A percentile compares a stretch with the other conserved stretches of the same genome.
Conservation (phyloP, 2,888 invertebrate genomes). For the Lucinisca nassula region DNA sequence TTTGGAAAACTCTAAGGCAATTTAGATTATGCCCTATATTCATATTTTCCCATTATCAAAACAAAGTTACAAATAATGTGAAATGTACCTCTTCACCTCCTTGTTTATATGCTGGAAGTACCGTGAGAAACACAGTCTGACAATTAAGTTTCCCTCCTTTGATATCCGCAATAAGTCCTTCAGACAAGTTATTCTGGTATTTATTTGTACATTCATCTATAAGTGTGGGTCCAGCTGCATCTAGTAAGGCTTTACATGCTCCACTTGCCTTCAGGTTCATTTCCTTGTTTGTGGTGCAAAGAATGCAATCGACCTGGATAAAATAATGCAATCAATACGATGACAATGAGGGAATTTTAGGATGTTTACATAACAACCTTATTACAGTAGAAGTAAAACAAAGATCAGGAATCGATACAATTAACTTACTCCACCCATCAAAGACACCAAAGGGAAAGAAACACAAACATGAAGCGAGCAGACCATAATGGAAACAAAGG, state of each 20-base stretch:
- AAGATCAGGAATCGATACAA: too few species aligned
- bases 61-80: too few species aligned
- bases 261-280: conserved; percentile 56
- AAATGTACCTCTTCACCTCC: conserved; percentile 7
- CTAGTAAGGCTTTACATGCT: conserved; percentile 52
- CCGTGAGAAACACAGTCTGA: conserved; percentile 50
- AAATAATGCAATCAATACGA: neutral
- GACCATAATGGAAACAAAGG: too few species aligned
- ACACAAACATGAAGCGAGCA: too few species aligned
- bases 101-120: conserved; percentile 35
- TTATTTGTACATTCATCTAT: conserved; percentile 48
- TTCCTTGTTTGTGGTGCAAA: conserved; percentile 47
- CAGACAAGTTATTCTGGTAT: conserved; percentile 36
- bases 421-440: too few species aligned
- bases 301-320: conserved; percentile 52
- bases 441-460: too few species aligned
- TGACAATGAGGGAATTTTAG: too few species aligned
- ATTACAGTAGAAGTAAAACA: too few species aligned
- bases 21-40: too few species aligned
- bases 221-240: conserved; percentile 42
- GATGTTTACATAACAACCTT: too few species aligned
- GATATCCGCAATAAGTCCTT: conserved; percentile 53
- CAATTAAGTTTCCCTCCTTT: conserved; percentile 40
- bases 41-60: too few species aligned
- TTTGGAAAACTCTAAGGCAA: too few species aligned